Evolutionary conservation across 2,797 vertebrate genomes (phyloP).

Genomic region (Garrulus glandarius): DNA sequence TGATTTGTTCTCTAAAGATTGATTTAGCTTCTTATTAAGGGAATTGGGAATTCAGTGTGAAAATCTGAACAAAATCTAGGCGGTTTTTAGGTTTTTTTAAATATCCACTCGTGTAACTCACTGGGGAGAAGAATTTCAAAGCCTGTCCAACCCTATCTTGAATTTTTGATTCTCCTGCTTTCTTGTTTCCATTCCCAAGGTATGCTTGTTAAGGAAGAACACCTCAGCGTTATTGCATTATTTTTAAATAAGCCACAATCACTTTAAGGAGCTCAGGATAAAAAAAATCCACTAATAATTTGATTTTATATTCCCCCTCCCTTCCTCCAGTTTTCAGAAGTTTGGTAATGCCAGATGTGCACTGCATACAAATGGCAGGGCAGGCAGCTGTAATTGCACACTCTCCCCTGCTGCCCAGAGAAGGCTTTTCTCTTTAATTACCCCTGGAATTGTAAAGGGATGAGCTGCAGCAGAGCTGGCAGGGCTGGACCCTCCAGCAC

Average conservation of each 20-base stretch:
- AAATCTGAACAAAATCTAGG: constrained; percentile 43
- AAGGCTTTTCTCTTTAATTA: not conserved
- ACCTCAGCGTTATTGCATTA: constrained; percentile 11
- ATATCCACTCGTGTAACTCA: constrained; percentile 12
- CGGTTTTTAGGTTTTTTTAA: not conserved
- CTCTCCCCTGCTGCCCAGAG: not conserved
- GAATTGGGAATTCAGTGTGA: constrained; percentile 41
- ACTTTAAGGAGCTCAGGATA: not conserved
- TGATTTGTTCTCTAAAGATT: constrained; percentile 59
- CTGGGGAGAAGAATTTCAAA: constrained; percentile 44
- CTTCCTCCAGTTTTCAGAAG: not conserved
- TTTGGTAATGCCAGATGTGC: not conserved
- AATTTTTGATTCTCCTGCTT: constrained; percentile 21
- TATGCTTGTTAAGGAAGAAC: constrained; percentile 43
- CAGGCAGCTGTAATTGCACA: not conserved
- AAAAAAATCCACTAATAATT: not conserved
- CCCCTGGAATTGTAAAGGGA: not conserved
- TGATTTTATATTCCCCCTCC: not conserved
- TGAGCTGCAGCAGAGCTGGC: not conserved
- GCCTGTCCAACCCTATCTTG: not conserved
- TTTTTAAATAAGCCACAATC: constrained; percentile 37
- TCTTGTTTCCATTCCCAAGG: not conserved
- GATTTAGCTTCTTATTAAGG: constrained; percentile 58
- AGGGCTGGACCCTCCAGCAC: not conserved
- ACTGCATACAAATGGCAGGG: not conserved